A percentile compares a stretch with the other conserved stretches of the same genome.
Conservation (phyloP, 2,888 invertebrate genomes). For the Tetragonisca angustula region DNA sequence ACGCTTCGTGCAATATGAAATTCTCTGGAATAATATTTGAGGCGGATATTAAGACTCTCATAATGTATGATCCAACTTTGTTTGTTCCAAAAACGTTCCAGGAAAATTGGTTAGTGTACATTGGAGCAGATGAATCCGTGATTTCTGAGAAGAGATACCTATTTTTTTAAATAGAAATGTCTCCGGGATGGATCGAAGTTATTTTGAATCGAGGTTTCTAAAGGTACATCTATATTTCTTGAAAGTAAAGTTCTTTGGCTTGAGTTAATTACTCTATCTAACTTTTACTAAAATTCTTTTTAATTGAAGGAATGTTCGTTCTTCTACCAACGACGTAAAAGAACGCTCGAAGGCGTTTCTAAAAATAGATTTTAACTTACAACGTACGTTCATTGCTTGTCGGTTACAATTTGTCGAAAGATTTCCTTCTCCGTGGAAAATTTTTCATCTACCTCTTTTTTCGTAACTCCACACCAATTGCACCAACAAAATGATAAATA, state of each 20-base stretch:
- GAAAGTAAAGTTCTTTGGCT: background rate
- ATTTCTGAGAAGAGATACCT: background rate
- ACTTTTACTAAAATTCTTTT: slow-evolving; percentile 14
- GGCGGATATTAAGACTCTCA: background rate
- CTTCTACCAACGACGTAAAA: background rate
- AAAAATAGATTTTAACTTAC: background rate
- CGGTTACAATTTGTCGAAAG: background rate
- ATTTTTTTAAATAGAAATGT: background rate
- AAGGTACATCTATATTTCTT: slow-evolving; percentile 7
- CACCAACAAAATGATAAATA: background rate
- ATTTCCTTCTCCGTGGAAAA: background rate
- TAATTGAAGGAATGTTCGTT: slow-evolving; percentile 1
- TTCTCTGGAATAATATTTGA: slow-evolving; percentile 8
- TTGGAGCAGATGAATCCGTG: background rate
- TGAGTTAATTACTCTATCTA: slow-evolving; percentile 31
- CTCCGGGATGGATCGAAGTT: background rate
- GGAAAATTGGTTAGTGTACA: background rate
- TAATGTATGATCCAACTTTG: background rate
- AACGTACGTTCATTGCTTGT: background rate
- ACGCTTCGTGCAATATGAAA: background rate
- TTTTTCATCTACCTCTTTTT: background rate
- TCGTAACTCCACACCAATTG: background rate
- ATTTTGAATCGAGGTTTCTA: slow-evolving; percentile 1
- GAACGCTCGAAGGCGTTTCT: too few relatives aligned
- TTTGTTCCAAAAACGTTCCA: background rate